Conservation (phyloP, 2,797 vertebrate species). For the Bovichtus diacanthus region DNA sequence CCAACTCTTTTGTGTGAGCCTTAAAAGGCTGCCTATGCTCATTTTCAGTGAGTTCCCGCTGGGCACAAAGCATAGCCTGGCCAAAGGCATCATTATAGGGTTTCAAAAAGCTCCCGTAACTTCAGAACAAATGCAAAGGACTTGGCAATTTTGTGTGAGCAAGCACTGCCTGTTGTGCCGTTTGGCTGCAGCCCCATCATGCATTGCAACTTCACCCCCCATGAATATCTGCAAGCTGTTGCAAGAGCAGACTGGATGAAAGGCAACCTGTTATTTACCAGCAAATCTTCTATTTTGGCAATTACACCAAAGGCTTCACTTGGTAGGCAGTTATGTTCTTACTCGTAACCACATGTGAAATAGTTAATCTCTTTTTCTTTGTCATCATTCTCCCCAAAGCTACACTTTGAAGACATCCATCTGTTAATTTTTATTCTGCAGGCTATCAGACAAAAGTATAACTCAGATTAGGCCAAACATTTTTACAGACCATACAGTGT, state of each 20-base stretch:
- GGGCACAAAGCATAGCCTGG: constrained; percentile 70
- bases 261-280: constrained; percentile 79
- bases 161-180: constrained; percentile 67
- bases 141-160: constrained; percentile 61
- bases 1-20: constrained; percentile 55
- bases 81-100: constrained; percentile 77
- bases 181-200: constrained; percentile 77
- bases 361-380: constrained; percentile 59
- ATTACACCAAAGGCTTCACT: constrained; percentile 70
- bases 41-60: constrained; percentile 71
- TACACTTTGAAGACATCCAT: constrained; percentile 64
- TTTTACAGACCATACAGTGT: constrained; percentile 3
- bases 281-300: constrained; percentile 71
- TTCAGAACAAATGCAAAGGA: constrained; percentile 76
- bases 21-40: constrained; percentile 70
- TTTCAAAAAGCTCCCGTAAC: constrained; percentile 77
- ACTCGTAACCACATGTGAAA: constrained; percentile 67
- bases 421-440: constrained; percentile 35
- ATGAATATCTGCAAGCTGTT: constrained; percentile 81
- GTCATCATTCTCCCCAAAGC: constrained; percentile 36
- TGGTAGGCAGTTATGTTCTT: constrained; percentile 61
- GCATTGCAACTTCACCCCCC: constrained; percentile 68
- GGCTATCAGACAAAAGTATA: constrained; percentile 30
- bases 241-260: constrained; percentile 76
- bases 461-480: constrained; percentile 19